Base-by-base conservation (phyloP, 2,797 vertebrate species). In the Apogon hyalosoma region DNA sequence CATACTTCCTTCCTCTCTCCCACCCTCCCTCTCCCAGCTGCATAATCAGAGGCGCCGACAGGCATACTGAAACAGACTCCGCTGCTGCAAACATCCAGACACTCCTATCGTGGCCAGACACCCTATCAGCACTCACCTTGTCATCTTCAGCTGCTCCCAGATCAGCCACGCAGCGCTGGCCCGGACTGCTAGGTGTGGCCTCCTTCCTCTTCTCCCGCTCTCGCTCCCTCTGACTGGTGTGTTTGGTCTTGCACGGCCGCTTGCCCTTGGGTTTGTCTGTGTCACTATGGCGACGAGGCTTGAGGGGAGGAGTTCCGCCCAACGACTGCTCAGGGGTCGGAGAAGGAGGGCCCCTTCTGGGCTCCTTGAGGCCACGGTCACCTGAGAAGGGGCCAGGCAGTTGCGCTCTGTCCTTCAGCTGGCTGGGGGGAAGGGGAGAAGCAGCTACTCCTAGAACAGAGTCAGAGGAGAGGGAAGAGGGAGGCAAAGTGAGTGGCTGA, bases 171-270 rank as follows among this genome's bases (percentile, higher is more conserved):
- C 77, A 63, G 1, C 43, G 85, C 67, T 66, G 90, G 66, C 75
- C 54, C 0, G 77, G 84, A 71, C 85, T 86, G 67, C 12, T 42
- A n/a, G 86, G 77, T 5, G 77, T 9, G 36, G 79, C 86, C 76
- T 92, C 95, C 88, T 92, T 97, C 93, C 82, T 67, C 40, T 89
- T 96, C 90, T 90, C 94, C 92, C 82, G 71, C 88, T 88, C 94
- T 77, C 88, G 93, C 87, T 98, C 97, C 87, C 94, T 94, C 84
- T 95, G 94, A 84, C 96, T 92, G 84, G 98, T 94, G 92, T 99
- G 97, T 89, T 99, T 99, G 94, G 97, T 99, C 94, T 99, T 99
- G 93, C 96, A 99, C 88, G 96, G 96, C 80, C 97, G 95, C 93
- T 99, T 99, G 94, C 97, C 97, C 90, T 98, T 96, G 92, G 97